phyloP scores from a whole-genome alignment of 2,888 invertebrate species.

The Leptinotarsa rubiginosa region DNA sequence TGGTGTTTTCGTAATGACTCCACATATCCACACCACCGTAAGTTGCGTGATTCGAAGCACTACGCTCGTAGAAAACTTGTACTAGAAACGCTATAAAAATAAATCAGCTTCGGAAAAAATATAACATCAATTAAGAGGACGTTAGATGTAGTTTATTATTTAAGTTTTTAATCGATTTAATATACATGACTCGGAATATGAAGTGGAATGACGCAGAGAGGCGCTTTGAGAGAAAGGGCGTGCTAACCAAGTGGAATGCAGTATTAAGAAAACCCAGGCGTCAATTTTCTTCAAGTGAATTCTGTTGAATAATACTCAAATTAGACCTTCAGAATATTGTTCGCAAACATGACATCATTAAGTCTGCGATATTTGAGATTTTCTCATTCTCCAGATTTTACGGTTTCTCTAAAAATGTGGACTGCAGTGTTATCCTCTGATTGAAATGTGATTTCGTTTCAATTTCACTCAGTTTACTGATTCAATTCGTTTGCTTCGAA shows the following conservation, averaged over 20 bases:
- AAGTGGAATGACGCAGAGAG: background rate
- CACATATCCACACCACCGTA: conserved; percentile 20
- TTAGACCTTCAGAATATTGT: too few relatives aligned
- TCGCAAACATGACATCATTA: too few relatives aligned
- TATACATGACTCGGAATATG: conserved; percentile 8
- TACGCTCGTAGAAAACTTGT: conserved; percentile 34
- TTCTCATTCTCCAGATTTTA: too few relatives aligned
- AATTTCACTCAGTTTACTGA: too few relatives aligned
- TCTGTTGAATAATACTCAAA: too few relatives aligned
- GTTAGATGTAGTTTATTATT: conserved; percentile 37
- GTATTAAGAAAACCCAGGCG: too few relatives aligned
- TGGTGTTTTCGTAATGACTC: conserved; percentile 27
- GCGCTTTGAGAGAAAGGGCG: background rate
- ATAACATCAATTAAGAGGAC: conserved; percentile 38
- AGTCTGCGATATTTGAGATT: too few relatives aligned
- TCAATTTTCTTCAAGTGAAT: too few relatives aligned
- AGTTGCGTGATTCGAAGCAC: conserved; percentile 31
- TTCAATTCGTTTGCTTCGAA: background rate
- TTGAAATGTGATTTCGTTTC: too few relatives aligned
- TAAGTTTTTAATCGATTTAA: conserved; percentile 33
- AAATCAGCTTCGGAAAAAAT: conserved; percentile 37
- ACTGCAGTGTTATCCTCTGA: too few relatives aligned
- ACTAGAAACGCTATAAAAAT: conserved; percentile 37
- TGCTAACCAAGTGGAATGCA: background rate
- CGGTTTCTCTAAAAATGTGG: too few relatives aligned